Base-by-base conservation (phyloP, 2,888 invertebrate genomes). In the Drosophila merina region DNA sequence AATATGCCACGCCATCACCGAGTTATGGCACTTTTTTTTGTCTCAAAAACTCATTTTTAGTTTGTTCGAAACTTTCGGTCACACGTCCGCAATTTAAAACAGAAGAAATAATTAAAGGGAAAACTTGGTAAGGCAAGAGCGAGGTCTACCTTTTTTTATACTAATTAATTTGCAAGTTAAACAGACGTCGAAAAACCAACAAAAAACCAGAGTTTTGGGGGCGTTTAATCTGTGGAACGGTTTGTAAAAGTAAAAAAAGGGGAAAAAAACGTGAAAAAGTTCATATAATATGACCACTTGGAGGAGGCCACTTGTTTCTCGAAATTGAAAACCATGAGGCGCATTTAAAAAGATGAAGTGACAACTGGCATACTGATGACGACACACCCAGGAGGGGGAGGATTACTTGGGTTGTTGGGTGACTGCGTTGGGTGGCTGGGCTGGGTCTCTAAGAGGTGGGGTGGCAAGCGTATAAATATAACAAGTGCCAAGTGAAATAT, bases 401-500 rank as follows among this genome's bases (percentile, higher is more conserved):
- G 28, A 33, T 10, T 14, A 14, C 14, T 14, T 14, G 14, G 14
- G 14, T 14, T 0, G 1, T 14, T 14, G 14, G 14, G 14, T 14
- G 14, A 14, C 14, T 14, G 14, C 14, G 14, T 14, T 14, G 28
- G 9, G 6, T 12, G 47, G 9, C 42, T 63, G 36, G 38, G 47
- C 14, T 14, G 14, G 14, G 14, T 14, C 14, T 14, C 14, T 14
- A 14, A 14, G 14, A 14, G 49, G 48, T 2, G 70, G 79, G 64
- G 79, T 79, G 82, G 25, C 44, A 47, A 56, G 60, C 67, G 80
- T 86, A 84, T 86, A 86, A 86, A 81, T 81, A 81, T 86, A 81
- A 86, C 87, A 86, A 86, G 82, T 82, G 87, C 82, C 87, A 84
- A 86, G 56, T 78, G 82, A 86, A 82, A 78, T 82, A 73, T 85